phyloP scores from a whole-genome alignment of 2,888 invertebrate genomes.

The Rhyacophila evoluta region DNA sequence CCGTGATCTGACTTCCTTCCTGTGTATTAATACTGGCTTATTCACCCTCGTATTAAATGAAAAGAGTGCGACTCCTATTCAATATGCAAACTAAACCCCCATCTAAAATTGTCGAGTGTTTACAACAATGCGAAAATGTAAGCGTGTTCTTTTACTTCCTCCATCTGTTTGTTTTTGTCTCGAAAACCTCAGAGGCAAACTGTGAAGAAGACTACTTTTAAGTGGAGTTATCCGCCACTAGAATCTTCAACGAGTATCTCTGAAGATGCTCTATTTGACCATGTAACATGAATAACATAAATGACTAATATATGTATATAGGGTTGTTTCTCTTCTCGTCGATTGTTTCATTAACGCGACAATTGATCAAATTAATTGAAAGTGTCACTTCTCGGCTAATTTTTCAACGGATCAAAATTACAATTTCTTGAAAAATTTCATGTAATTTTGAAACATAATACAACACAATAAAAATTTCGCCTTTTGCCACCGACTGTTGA shows the following conservation, averaged over 20 bases:
- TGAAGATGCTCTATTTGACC: not conserved
- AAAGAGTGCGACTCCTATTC: not conserved
- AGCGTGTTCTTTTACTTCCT: not conserved
- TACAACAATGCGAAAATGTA: not conserved
- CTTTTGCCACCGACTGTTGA: too few relatives aligned
- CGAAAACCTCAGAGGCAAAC: not conserved
- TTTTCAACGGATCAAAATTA: too few relatives aligned
- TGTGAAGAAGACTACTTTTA: not conserved
- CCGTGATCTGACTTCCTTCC: too few relatives aligned
- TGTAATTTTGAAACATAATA: too few relatives aligned
- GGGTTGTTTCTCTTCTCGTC: too few relatives aligned
- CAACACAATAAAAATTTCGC: too few relatives aligned
- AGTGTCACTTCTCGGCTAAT: too few relatives aligned
- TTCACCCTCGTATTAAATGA: not conserved
- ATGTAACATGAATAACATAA: not conserved
- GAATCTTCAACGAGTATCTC: not conserved
- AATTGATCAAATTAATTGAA: too few relatives aligned
- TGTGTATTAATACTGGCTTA: too few relatives aligned
- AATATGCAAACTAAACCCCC: not conserved
- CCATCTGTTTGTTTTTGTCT: not conserved
- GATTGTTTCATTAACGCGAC: too few relatives aligned
- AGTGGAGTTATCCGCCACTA: not conserved
- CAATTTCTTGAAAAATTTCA: too few relatives aligned
- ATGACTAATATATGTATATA: not conserved
- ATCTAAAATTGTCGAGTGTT: not conserved